Percentiles rank a stretch among this genome's conserved stretches.
phyloP scores from a whole-genome alignment of 2,888 invertebrate genomes.

The Ennomos erosarius region DNA sequence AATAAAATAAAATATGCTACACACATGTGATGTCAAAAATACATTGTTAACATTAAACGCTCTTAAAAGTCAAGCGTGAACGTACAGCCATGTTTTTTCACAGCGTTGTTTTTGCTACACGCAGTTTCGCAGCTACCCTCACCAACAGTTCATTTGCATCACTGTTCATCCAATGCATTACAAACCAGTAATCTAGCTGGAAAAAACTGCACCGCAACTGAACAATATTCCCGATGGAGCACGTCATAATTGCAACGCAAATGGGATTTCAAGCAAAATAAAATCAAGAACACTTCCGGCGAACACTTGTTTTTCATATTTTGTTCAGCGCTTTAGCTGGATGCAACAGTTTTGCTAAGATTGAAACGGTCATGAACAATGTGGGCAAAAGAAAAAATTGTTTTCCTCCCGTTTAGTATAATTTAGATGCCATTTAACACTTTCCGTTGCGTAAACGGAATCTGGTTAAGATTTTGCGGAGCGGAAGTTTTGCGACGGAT shows the following conservation, averaged over 20 bases:
- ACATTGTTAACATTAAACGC: no score
- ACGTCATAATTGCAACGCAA: slow-evolving; percentile 19
- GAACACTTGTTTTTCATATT: slow-evolving; percentile 32
- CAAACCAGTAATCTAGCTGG: neutral
- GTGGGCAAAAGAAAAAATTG: slow-evolving; percentile 38
- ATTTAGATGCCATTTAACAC: slow-evolving; percentile 43
- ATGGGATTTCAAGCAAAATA: slow-evolving; percentile 25
- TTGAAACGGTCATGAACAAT: slow-evolving; percentile 43
- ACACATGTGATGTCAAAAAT: no score
- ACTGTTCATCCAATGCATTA: no score
- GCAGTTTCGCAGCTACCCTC: no score
- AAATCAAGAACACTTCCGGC: slow-evolving; percentile 36
- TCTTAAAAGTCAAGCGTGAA: no score
- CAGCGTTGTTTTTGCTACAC: no score
- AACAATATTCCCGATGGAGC: slow-evolving; percentile 11
- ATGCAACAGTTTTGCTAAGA: slow-evolving; percentile 49
- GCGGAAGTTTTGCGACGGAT: slow-evolving; percentile 22
- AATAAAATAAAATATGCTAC: no score
- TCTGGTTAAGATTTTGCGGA: slow-evolving; percentile 27
- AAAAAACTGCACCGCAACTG: slow-evolving; percentile 16
- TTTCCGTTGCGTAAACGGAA: slow-evolving; percentile 37
- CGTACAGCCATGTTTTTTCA: no score
- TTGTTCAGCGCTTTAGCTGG: slow-evolving; percentile 25
- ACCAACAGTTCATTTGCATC: no score
- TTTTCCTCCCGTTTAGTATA: slow-evolving; percentile 37